Evolutionary conservation across 2,113 vertebrate species (phyloP).

Genomic region (Elephas maximus): DNA sequence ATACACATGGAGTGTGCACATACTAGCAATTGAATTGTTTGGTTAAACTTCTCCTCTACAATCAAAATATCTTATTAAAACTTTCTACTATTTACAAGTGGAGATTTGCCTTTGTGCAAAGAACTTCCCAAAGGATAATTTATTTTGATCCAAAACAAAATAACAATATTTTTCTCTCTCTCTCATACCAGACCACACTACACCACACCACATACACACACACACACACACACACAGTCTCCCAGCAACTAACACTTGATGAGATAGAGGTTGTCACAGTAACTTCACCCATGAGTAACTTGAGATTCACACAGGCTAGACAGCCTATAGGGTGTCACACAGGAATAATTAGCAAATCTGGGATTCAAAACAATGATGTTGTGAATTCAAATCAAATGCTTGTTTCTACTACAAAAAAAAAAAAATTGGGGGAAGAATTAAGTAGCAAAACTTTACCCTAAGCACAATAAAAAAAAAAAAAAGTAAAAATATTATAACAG

Average conservation of each 20-base stretch:
- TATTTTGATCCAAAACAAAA: not conserved
- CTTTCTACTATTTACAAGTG: not conserved
- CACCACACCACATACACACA: too few species aligned
- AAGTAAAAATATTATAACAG: not conserved
- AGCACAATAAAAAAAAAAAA: not conserved
- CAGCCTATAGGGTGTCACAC: not conserved
- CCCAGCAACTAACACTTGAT: not conserved
- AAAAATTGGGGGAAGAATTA: not conserved
- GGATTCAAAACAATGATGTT: not conserved
- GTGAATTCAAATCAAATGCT: not conserved
- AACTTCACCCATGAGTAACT: not conserved
- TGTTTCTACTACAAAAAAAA: not conserved
- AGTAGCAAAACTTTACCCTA: not conserved
- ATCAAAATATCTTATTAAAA: not conserved
- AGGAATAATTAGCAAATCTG: not conserved
- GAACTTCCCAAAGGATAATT: not conserved
- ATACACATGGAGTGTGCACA: not conserved
- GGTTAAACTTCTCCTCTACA: not conserved
- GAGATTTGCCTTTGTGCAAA: not conserved
- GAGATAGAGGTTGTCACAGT: not conserved
- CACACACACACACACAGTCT: not conserved
- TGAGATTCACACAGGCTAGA: not conserved
- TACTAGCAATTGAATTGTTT: slow-evolving; percentile 37
- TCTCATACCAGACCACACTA: not conserved
- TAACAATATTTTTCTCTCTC: not conserved